Evolutionary conservation across 1,140 invertebrate genomes (phyloP), one percentile per base, ranked within the genome.

Genomic region (Dinoponera quadriceps): DNA sequence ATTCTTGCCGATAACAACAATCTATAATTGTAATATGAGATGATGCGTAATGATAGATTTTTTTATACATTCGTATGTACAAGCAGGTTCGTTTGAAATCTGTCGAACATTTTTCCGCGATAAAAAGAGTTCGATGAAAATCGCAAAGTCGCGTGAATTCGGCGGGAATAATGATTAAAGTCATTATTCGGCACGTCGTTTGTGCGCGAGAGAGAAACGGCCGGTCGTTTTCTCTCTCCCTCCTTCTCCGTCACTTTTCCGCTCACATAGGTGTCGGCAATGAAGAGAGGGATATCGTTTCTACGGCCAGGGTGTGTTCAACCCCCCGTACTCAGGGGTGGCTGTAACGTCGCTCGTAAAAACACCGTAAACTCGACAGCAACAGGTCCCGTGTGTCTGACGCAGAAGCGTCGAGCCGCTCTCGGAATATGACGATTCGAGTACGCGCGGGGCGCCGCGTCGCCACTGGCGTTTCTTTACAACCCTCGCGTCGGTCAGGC

Each of bases 301-400:
- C 75, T 55, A 85, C 84, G 88, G 84, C 75, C 89, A 83, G 80
- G 81, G 87, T 86, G 83, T 78, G 88, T 81, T 88, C 89, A 89
- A 82, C 89, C 90, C 90, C n/a, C 86, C 87, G 89, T 91, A 66
- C 85, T 91, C 91, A 90, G 91, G 89, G 91, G 88, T 91, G 92
- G 93, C 91, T 94, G 93, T 94, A 94, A 94, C 92, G 92, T 92
- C 90, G 91, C 91, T 94, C 93, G 93, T 94, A 94, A 94, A 94
- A 94, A 94, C 93, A 94, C 92, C 94, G 93, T 94, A 94, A 94
- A 94, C 93, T 94, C 93, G 91, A 94, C 92, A 94, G 94, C 94
- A 94, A 94, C 94, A 94, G 93, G 94, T 94, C 93, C 90, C 90
- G 92, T 92, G 91, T 92, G 91, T 93, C 91, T 93, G 92, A 66